These are phyloP conservation scores for Synchiropus splendidus DNA, from an alignment of 2,113 vertebrate genomes.

Conservation along the genomic window DNA sequence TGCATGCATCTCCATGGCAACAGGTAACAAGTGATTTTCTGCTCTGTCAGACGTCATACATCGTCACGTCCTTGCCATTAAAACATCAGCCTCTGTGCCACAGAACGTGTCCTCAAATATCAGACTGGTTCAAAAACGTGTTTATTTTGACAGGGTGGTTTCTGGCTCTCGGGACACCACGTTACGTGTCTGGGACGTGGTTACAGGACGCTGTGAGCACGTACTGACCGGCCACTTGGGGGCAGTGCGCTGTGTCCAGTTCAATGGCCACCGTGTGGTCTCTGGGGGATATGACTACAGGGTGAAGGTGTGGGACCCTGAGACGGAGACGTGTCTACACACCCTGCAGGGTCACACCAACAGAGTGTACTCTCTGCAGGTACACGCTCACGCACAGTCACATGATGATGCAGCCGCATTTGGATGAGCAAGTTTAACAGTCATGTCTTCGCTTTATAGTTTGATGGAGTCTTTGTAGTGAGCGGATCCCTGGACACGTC, in stretches of 20 bases:
- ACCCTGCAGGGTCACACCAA: conserved; percentile 97
- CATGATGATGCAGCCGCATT: not conserved
- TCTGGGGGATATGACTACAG: conserved; percentile 96
- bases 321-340: conserved; percentile 92
- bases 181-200: conserved; percentile 88
- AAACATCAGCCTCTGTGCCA: too few relatives aligned
- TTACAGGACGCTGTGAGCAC: conserved; percentile 87
- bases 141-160: conserved; percentile 75
- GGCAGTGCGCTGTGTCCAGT: conserved; percentile 93
- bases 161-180: conserved; percentile 92
- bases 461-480: conserved; percentile 89
- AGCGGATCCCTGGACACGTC: conserved; percentile 96
- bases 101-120: too few relatives aligned
- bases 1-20: conserved; percentile 96
- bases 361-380: conserved; percentile 92
- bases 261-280: conserved; percentile 89
- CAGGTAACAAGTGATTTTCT: conserved; percentile 60
- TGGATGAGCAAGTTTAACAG: not conserved
- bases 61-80: conserved; percentile 3
- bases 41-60: not conserved
- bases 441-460: conserved; percentile 59
- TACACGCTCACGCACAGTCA: conserved; percentile 46
- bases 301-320: conserved; percentile 98
- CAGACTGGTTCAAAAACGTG: too few relatives aligned
- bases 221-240: conserved; percentile 93